A percentile compares a stretch with the other conserved stretches of the same genome.
These are phyloP conservation scores for Sebastes variabilis DNA, from an alignment of 2,797 vertebrate genomes.

Conservation along the genomic window DNA sequence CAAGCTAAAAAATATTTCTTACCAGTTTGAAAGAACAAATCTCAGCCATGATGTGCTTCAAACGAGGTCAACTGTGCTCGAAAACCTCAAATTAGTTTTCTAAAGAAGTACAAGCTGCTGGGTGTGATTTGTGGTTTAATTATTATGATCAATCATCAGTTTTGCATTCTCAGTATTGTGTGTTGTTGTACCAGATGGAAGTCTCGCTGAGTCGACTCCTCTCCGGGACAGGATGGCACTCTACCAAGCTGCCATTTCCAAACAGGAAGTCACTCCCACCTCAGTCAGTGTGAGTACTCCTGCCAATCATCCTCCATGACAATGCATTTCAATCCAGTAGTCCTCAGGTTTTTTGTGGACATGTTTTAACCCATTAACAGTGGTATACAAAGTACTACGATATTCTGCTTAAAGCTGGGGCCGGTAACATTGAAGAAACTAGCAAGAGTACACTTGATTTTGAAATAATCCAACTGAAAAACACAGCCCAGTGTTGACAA, in stretches of 20 bases:
- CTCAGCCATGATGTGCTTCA: neutral
- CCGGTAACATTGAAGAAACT: neutral
- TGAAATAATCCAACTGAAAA: neutral
- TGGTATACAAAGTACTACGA: neutral
- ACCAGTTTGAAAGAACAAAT: neutral
- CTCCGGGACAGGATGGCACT: constrained; percentile 94
- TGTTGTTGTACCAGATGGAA: constrained; percentile 57
- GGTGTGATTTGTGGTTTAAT: neutral
- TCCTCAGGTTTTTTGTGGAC: neutral
- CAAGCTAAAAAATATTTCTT: neutral
- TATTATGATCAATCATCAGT: neutral
- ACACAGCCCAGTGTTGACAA: neutral
- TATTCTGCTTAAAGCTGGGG: neutral
- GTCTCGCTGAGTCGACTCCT: constrained; percentile 86
- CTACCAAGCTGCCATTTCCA: constrained; percentile 93
- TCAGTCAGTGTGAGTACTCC: constrained; percentile 70
- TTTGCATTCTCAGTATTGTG: neutral
- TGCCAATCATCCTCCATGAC: neutral
- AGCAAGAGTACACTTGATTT: neutral
- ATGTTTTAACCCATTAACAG: neutral
- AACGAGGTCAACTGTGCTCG: neutral
- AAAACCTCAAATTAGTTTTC: neutral
- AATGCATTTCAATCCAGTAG: neutral
- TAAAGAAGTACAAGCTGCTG: neutral
- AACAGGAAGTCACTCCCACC: constrained; percentile 79